Base-by-base conservation (phyloP, 1,140 invertebrate genomes). In the Bombus affinis region DNA sequence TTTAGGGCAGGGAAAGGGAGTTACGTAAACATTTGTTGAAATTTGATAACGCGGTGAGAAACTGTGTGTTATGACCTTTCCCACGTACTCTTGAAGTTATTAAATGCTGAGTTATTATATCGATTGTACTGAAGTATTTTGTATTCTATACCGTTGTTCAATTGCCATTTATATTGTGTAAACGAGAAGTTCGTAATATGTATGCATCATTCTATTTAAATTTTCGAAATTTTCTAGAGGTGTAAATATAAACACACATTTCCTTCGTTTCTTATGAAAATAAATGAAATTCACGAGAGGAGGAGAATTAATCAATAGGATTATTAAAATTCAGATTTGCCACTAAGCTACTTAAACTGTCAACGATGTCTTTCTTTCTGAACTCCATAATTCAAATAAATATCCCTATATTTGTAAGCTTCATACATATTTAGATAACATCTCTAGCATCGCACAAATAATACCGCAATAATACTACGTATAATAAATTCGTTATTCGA, bases 11-110 rank as follows among this genome's bases (percentile, higher is more conserved):
- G 47, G 18, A 25, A 35, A 53, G 73, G 44, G 44, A 35, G 42
- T 53, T 74, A 44, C 42, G 73, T 53, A 75, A 75, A 53, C 32
- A 47, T 75, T 75, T 47, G 44, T 22, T 39, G 32, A 35, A 39
- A 42, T 28, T 75, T 53, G 73, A 75, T 75, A 75, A 75, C 32
- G 44, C 32, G n/a, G 12, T 57, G 47, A 57, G 73, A 53, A 75
- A 35, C 47, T 32, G 47, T 12, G 9, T 35, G 32, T 75, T 25
- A 35, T 13, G 42, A 28, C 25, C 39, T 39, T 71, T 39, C 68
- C 28, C 68, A 28, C 68, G 68, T 70, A 70, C 10, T 73, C 42
- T n/a, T 15, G 6, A 47, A 73, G 32, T 35, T 35, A 35, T 68
- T 68, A 68, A 68, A 37, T 8, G 66, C 18, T 9, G 32, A 68